Evolutionary conservation across 1,140 invertebrate species (phyloP).

Genomic region (Euwallacea similis): DNA sequence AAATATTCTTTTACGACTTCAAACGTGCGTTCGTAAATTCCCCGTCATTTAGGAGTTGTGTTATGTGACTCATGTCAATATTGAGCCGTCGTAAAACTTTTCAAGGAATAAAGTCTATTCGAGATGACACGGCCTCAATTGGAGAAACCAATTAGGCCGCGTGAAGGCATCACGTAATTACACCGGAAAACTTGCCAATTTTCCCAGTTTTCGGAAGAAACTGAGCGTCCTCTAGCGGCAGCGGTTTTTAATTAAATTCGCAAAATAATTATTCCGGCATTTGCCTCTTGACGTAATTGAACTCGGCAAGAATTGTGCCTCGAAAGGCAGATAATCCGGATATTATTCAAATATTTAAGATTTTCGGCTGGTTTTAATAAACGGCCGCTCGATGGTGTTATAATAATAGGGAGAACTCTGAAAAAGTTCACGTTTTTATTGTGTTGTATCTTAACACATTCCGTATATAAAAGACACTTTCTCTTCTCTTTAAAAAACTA

Average conservation of each 20-base stretch:
- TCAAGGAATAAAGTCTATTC: background rate
- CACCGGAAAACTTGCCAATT: constrained; percentile 9
- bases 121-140: background rate
- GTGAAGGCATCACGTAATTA: background rate
- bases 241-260: constrained; percentile 38
- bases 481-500: too few relatives aligned
- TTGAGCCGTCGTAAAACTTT: background rate
- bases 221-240: constrained; percentile 15
- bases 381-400: background rate
- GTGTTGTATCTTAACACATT: too few relatives aligned
- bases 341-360: constrained; percentile 27
- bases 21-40: background rate
- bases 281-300: constrained; percentile 34
- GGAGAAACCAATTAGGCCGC: constrained; percentile 4
- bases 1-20: constrained; percentile 4
- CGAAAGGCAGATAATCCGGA: constrained; percentile 15
- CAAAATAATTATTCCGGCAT: constrained; percentile 38
- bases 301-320: constrained; percentile 29
- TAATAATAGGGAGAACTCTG: too few relatives aligned
- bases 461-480: too few relatives aligned
- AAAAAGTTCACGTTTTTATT: too few relatives aligned
- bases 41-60: background rate
- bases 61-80: background rate
- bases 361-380: constrained; percentile 3
- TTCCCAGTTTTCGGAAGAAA: constrained; percentile 7